These are phyloP conservation scores for Heterocephalus glaber DNA, from an alignment of 2,113 vertebrate species.

Conservation along the genomic window DNA sequence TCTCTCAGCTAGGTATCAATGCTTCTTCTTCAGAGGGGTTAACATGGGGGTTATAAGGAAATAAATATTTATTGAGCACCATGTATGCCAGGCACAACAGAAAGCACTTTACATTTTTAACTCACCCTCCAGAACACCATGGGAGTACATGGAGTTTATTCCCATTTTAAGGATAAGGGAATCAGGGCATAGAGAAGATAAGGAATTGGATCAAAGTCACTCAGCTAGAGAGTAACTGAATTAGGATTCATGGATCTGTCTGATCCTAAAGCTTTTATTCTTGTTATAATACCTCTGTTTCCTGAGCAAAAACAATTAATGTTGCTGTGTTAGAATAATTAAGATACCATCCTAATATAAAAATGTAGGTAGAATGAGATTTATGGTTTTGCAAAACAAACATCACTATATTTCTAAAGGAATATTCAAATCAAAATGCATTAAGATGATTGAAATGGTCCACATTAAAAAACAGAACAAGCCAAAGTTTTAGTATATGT, in stretches of 20 bases:
- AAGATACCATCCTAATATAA: not conserved
- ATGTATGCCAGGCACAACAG: not conserved
- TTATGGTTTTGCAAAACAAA: not conserved
- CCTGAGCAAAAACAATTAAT: not conserved
- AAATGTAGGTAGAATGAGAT: constrained; percentile 24
- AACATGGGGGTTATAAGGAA: not conserved
- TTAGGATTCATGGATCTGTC: not conserved
- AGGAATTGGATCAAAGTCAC: not conserved
- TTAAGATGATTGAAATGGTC: not conserved
- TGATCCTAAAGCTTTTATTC: not conserved
- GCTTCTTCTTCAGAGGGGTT: not conserved
- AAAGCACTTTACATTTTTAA: constrained; percentile 2
- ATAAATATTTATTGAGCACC: not conserved
- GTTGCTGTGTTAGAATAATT: not conserved
- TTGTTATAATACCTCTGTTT: not conserved
- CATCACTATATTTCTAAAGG: not conserved
- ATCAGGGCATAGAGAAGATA: not conserved
- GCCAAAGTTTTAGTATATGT: too few species aligned
- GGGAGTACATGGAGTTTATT: not conserved
- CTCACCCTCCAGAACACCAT: not conserved
- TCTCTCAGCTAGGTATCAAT: not conserved
- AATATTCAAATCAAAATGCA: constrained; percentile 19
- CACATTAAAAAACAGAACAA: not conserved
- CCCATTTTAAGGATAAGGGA: not conserved
- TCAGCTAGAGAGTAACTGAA: not conserved